Evolutionary conservation across 2,113 vertebrate species (phyloP).

Genomic region (Anarhynchus alexandrinus): DNA sequence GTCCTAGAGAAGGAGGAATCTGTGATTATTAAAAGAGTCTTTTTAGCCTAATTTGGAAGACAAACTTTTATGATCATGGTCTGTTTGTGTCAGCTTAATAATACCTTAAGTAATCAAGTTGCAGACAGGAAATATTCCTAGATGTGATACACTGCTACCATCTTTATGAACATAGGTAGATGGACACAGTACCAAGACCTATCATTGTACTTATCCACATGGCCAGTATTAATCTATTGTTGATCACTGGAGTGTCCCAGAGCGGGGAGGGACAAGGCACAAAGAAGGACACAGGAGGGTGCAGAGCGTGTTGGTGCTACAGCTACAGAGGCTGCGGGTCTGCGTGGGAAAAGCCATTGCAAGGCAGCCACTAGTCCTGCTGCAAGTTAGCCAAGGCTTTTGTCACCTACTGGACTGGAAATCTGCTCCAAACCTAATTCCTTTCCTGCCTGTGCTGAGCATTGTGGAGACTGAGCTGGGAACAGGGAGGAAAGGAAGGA

Average conservation of each 20-base stretch:
- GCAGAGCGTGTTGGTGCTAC: accelerated
- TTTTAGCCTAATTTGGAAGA: background rate
- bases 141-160: background rate
- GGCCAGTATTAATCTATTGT: background rate
- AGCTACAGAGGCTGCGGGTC: background rate
- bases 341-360: accelerated
- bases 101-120: background rate
- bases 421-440: background rate
- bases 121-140: background rate
- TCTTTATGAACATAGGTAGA: background rate
- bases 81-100: background rate
- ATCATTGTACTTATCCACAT: background rate
- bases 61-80: background rate
- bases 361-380: background rate
- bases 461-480: background rate
- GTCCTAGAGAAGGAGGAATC: background rate
- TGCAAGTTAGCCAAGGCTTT: background rate
- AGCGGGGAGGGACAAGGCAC: background rate
- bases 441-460: background rate
- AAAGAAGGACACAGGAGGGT: background rate
- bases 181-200: background rate
- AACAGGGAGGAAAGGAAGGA: background rate
- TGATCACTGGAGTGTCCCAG: background rate
- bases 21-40: background rate
- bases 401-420: background rate